Base-by-base conservation (phyloP, 2,888 invertebrate species). In the Erynnis tages region DNA sequence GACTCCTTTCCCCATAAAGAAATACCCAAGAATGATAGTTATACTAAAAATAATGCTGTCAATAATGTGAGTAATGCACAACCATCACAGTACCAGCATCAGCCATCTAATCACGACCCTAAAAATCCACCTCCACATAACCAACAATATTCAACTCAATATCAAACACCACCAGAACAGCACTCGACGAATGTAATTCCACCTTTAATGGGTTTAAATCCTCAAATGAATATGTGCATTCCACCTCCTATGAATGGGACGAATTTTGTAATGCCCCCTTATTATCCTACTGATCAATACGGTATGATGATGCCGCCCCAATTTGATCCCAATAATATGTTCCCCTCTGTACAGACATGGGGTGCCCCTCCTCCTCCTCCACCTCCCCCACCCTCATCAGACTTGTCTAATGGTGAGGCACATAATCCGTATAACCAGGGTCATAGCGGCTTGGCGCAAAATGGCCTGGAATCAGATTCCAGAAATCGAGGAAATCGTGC, bases 391-490 rank as follows among this genome's bases (percentile, higher is more conserved):
- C 79, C 82, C 23, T 65, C 79, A 17, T 63, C 76, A 27, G 78
- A 77, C 38, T 50, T 65, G 46, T 55, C 67, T 54, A 71, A 71
- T 60, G 71, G 69, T 59, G 76, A 69, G 62, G 64, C 61, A 17
- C 55, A 55, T 35, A 65, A 57, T 53, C 63, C 59, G 54, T 65
- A 63, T 57, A 61, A 60, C 74, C 76, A 77, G 63, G 81, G 79
- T 68, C 69, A 69, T 55, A 79, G 76, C 69, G 80, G 82, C 73
- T 78, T 75, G 71, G 83, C 79, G 65, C 79, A 77, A 66, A 76
- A 77, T 71, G 77, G 79, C 74, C 75, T 74, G 71, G 84, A 84
- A 78, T 84, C 85, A 78, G 86, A 86, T 85, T 85, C 82, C 86
- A 86, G 87, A 77, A 85, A 79, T 67, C 82, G 79, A 61, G 82